phyloP scores from a whole-genome alignment of 2,113 vertebrate genomes.

The Dissostichus mawsoni region DNA sequence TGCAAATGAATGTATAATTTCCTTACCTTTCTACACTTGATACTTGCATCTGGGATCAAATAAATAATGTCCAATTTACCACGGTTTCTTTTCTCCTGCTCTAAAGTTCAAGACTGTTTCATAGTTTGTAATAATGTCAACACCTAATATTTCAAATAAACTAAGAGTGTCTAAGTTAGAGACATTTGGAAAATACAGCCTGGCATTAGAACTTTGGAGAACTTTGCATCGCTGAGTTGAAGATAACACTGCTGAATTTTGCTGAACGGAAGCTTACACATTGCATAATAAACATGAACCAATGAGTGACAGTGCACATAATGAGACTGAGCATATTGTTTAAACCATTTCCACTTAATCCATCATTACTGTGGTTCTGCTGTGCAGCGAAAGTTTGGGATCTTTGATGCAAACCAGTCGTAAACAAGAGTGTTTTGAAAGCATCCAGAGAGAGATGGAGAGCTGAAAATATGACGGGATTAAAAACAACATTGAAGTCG shows the following conservation, averaged over 20 bases:
- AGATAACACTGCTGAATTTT: not conserved
- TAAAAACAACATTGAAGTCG: constrained; percentile 21
- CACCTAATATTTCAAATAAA: not conserved
- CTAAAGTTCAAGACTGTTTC: not conserved
- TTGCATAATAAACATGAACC: constrained; percentile 21
- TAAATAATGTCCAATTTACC: too few species aligned
- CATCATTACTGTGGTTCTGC: constrained; percentile 29
- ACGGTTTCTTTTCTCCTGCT: not conserved
- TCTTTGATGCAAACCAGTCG: constrained; percentile 34
- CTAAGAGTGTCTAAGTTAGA: not conserved
- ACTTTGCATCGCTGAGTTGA: constrained; percentile 4
- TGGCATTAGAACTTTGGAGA: not conserved
- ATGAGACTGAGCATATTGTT: constrained; percentile 37
- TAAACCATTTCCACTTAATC: constrained; percentile 37
- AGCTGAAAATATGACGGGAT: constrained; percentile 17
- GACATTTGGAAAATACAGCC: not conserved
- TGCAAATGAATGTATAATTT: not conserved
- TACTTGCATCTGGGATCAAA: not conserved
- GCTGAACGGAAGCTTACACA: constrained; percentile 7
- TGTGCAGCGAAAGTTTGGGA: not conserved
- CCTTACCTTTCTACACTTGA: not conserved
- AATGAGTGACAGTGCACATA: constrained; percentile 42
- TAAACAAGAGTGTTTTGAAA: constrained; percentile 50
- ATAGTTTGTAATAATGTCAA: not conserved
- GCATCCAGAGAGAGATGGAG: constrained; percentile 11